Base-by-base conservation (phyloP, 2,888 invertebrate genomes). In the Tetramorium bicarinatum region DNA sequence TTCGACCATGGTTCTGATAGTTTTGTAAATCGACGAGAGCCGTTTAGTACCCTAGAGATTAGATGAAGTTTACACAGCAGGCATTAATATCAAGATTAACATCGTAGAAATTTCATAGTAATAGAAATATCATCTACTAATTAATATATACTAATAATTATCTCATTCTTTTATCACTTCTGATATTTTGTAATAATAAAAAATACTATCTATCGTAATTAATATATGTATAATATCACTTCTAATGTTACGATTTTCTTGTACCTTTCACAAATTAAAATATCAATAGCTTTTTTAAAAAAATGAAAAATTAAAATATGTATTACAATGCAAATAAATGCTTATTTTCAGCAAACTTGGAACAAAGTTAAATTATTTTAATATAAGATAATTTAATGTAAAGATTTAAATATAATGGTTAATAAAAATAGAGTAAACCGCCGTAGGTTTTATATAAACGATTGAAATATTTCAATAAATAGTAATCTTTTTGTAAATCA, bases 1-100 rank as follows among this genome's bases (percentile, higher is more conserved):
- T 88, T 90, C 85, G 74, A 71, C 83, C 56, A 79, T 75, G 62
- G 77, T 56, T 81, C 85, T 84, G 75, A 59, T 49, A 61, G 72
- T 85, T 83, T 82, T 61, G 64, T 76, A 74, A 77, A 76, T 80
- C 82, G 80, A 67, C 25, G 9, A 44, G n/a, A 15, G 8, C 41
- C 8, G 15, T 59, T 71, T 34, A 9, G 2, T 2, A 47, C 2
- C 0, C 41, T 54, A 8, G n/a, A 54, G 13, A 67, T 77, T 44
- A 0, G 2, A 54, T 54, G 2, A 4, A 44, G 0, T 54, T 66
- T 29, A 21, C 4, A 21, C 15, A 25, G 15, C 21, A 11, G 34
- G 9, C 13, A n/a, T n/a, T n/a, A 66, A 52, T 38, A 41, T 71
- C 47, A 13, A 69, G 11, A 76, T 74, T 75, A n/a, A 64, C 44